Conservation (phyloP, 1,140 invertebrate genomes). For the Phymastichus coffea region DNA sequence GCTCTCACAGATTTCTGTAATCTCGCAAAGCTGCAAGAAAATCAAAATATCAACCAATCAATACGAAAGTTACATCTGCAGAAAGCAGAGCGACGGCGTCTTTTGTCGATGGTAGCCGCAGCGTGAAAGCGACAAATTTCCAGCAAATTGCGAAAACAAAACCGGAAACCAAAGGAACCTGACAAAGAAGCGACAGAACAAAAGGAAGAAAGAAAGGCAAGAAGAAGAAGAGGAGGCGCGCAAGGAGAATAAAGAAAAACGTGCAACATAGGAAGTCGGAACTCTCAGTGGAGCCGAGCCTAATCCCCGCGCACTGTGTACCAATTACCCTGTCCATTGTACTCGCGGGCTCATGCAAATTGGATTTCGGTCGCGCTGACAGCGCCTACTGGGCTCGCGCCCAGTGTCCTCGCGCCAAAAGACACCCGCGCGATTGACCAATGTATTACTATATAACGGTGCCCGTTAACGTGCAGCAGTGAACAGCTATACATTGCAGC, state of each 20-base stretch:
- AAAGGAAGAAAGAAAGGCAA: not conserved
- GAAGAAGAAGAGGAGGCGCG: not conserved
- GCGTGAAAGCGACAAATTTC: not conserved
- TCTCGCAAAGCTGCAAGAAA: too few species aligned
- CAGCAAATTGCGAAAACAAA: constrained; percentile 11
- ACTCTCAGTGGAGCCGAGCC: too few species aligned
- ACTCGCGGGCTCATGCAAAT: constrained; percentile 43
- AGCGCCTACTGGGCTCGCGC: not conserved
- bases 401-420: not conserved
- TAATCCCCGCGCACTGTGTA: constrained; percentile 42
- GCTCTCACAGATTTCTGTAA: too few species aligned
- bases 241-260: not conserved
- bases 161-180: not conserved
- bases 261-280: too few species aligned
- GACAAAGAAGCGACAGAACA: not conserved
- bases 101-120: not conserved
- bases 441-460: too few species aligned
- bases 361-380: constrained; percentile 41
- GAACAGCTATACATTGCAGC: too few species aligned
- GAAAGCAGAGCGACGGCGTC: too few species aligned
- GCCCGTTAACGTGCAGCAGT: not conserved
- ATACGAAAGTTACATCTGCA: too few species aligned
- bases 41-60: too few species aligned
- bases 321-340: constrained; percentile 45
- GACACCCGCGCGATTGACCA: not conserved